These are phyloP conservation scores for Festucalex cinctus DNA, from an alignment of 2,113 vertebrate species.

Conservation along the genomic window DNA sequence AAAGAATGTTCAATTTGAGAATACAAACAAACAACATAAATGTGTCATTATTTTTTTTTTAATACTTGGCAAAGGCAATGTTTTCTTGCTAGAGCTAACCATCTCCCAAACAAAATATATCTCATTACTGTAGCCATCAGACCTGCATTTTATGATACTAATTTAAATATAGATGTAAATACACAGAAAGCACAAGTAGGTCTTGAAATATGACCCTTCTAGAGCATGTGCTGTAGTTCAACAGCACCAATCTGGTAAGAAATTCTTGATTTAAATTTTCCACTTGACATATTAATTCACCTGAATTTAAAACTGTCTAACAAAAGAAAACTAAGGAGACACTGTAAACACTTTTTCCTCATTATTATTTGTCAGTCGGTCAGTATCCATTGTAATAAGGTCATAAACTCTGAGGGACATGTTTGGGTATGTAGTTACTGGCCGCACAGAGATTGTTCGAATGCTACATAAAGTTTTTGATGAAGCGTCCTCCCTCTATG, in stretches of 20 bases:
- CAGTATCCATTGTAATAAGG: conserved; percentile 39
- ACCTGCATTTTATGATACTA: not conserved
- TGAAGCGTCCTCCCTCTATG: conserved; percentile 2
- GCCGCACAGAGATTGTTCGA: not conserved
- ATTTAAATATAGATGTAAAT: not conserved
- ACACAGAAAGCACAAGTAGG: not conserved
- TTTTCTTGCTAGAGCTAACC: not conserved
- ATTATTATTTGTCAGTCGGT: not conserved
- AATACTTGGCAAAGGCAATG: not conserved
- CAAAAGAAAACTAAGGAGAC: conserved; percentile 22
- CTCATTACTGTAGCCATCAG: not conserved
- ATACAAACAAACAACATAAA: not conserved
- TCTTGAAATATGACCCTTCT: not conserved
- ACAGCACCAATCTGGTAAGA: not conserved
- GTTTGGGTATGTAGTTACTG: conserved; percentile 10
- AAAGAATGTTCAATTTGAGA: not conserved
- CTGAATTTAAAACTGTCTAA: conserved; percentile 7
- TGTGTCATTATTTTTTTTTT: not conserved
- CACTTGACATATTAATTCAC: not conserved
- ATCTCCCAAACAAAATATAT: not conserved
- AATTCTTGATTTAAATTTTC: not conserved
- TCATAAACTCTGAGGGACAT: conserved; percentile 38
- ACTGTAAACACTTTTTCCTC: conserved; percentile 36
- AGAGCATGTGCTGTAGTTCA: not conserved
- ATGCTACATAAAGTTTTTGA: conserved; percentile 9